phyloP scores from a whole-genome alignment of 2,113 vertebrate genomes.

The Hoplias malabaricus region DNA sequence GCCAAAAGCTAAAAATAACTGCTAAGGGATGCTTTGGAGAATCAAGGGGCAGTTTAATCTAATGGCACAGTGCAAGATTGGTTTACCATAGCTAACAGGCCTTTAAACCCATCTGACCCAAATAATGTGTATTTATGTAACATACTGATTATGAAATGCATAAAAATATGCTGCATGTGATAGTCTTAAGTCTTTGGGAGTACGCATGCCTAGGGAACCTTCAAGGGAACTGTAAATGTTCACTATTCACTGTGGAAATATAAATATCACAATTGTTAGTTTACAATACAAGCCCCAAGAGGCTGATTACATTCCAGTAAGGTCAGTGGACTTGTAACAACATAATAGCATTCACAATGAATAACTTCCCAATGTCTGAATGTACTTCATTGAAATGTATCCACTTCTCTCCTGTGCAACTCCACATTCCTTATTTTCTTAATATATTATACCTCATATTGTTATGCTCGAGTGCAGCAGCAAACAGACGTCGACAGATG shows the following conservation, averaged over 20 bases:
- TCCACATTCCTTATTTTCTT: too few species aligned
- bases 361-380: too few species aligned
- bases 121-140: slow-evolving; percentile 1
- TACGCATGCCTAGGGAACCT: neutral
- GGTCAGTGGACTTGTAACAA: too few species aligned
- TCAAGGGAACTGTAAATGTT: neutral
- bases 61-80: slow-evolving; percentile 51
- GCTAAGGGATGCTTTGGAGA: slow-evolving; percentile 61
- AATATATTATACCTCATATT: too few species aligned
- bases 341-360: too few species aligned
- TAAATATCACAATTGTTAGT: neutral
- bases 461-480: neutral
- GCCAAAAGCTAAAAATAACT: slow-evolving; percentile 59
- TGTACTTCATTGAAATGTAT: too few species aligned
- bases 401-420: too few species aligned
- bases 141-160: slow-evolving; percentile 38
- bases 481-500: too few species aligned
- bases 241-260: neutral
- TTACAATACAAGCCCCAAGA: too few species aligned
- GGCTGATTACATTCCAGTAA: too few species aligned
- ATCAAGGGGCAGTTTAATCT: slow-evolving; percentile 60
- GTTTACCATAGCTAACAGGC: slow-evolving; percentile 54
- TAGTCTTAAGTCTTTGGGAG: neutral
- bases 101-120: slow-evolving; percentile 15
- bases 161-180: slow-evolving; percentile 18